phyloP scores from a whole-genome alignment of 2,888 invertebrate species.

The Crocallis elinguaria region DNA sequence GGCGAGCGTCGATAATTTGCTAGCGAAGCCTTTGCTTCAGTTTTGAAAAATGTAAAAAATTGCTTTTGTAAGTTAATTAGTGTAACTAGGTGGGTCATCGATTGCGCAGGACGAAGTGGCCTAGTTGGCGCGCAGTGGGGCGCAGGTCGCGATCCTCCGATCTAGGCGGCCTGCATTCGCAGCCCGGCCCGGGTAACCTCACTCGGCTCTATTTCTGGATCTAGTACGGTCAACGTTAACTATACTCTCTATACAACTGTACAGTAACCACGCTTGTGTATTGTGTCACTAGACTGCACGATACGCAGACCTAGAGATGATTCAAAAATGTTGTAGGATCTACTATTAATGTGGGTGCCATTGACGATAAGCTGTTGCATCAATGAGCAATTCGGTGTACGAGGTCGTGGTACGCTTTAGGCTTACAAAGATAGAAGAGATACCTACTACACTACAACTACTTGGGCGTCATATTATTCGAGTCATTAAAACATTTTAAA shows the following conservation, averaged over 20 bases:
- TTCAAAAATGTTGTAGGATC: conserved; percentile 16
- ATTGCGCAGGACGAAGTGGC: conserved; percentile 72
- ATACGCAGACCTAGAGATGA: conserved; percentile 7
- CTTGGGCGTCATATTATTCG: too few relatives aligned
- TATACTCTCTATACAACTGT: conserved; percentile 21
- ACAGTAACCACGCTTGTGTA: conserved; percentile 8
- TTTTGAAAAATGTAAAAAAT: conserved; percentile 16
- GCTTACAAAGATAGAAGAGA: neutral
- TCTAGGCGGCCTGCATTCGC: conserved; percentile 61
- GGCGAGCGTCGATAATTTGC: conserved; percentile 21
- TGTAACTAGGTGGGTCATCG: conserved; percentile 59
- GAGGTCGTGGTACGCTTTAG: conserved; percentile 30
- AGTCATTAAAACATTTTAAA: too few relatives aligned
- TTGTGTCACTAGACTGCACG: conserved; percentile 3
- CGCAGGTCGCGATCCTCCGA: conserved; percentile 59
- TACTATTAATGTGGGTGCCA: conserved; percentile 22
- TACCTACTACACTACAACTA: too few relatives aligned
- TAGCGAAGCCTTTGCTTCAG: conserved; percentile 12
- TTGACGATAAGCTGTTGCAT: conserved; percentile 15
- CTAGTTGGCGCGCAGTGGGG: conserved; percentile 72
- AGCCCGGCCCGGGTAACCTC: conserved; percentile 64
- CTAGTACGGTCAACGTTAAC: conserved; percentile 49
- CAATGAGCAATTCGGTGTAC: conserved; percentile 34
- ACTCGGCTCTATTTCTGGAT: conserved; percentile 62
- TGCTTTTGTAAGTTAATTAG: conserved; percentile 26